These are phyloP conservation scores for Podocnemis expansa DNA, from an alignment of 2,113 vertebrate species.

Conservation along the genomic window DNA sequence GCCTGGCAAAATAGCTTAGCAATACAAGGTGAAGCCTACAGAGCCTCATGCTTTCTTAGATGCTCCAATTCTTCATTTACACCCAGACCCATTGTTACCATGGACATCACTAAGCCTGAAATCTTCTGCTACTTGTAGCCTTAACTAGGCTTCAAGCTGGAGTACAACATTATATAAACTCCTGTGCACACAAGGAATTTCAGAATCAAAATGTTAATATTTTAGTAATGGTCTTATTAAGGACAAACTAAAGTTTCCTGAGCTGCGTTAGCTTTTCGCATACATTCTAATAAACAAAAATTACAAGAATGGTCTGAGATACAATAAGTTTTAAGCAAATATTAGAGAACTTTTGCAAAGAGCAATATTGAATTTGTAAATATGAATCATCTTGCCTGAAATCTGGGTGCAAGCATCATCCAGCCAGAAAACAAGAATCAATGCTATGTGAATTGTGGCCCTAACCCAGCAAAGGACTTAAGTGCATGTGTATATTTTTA, in stretches of 20 bases:
- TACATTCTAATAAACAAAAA: not conserved
- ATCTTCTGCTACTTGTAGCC: not conserved
- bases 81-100: not conserved
- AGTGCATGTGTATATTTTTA: not conserved
- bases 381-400: not conserved
- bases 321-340: not conserved
- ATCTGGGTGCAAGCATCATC: not conserved
- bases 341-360: not conserved
- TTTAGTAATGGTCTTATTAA: not conserved
- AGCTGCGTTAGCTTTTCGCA: not conserved
- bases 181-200: not conserved
- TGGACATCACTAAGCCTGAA: accelerated
- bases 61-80: not conserved
- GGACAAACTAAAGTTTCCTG: not conserved
- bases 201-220: not conserved
- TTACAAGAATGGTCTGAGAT: not conserved
- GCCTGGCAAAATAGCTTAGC: not conserved
- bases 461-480: not conserved
- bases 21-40: not conserved
- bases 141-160: not conserved
- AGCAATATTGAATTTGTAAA: not conserved
- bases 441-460: not conserved
- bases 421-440: accelerated
- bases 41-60: accelerated
- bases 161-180: not conserved